phyloP scores from a whole-genome alignment of 2,888 invertebrate species.

The Cephus spinipes region DNA sequence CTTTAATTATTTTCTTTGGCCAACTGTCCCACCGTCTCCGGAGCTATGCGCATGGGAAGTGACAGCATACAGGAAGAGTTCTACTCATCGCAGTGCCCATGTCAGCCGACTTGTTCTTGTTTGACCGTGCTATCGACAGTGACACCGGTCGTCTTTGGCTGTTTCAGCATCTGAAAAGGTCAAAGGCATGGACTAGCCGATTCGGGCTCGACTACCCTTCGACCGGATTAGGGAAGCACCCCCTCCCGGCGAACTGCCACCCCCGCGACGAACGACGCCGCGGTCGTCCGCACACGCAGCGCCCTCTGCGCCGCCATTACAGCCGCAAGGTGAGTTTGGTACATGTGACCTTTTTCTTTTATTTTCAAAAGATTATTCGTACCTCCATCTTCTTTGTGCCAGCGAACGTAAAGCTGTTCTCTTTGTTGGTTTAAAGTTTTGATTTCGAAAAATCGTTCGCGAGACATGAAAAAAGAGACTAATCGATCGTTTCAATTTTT shows the following conservation, averaged over 20 bases:
- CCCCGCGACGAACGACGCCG: slow-evolving; percentile 36
- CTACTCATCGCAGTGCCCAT: slow-evolving; percentile 27
- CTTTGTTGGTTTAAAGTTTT: too few relatives aligned
- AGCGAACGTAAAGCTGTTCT: too few relatives aligned
- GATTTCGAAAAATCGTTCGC: not conserved
- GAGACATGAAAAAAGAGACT: not conserved
- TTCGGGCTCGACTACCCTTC: slow-evolving; percentile 42
- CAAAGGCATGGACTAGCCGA: slow-evolving; percentile 59
- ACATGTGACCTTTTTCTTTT: not conserved
- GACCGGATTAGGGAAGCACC: slow-evolving; percentile 54
- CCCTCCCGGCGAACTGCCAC: slow-evolving; percentile 39
- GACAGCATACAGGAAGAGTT: slow-evolving; percentile 23
- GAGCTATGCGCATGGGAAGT: slow-evolving; percentile 7
- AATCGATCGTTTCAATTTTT: not conserved
- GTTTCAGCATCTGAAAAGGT: slow-evolving; percentile 58
- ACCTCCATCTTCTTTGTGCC: not conserved
- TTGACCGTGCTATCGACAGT: slow-evolving; percentile 30
- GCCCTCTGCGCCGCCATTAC: slow-evolving; percentile 55
- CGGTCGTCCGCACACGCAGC: slow-evolving; percentile 44
- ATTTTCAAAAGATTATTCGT: not conserved
- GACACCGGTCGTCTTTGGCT: slow-evolving; percentile 48
- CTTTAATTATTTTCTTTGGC: not conserved
- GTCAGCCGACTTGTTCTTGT: slow-evolving; percentile 12
- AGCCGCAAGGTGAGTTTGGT: slow-evolving; percentile 63
- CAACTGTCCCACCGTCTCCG: not conserved